Conservation (phyloP, 2,113 vertebrate species). For the Hippoglossus stenolepis region DNA sequence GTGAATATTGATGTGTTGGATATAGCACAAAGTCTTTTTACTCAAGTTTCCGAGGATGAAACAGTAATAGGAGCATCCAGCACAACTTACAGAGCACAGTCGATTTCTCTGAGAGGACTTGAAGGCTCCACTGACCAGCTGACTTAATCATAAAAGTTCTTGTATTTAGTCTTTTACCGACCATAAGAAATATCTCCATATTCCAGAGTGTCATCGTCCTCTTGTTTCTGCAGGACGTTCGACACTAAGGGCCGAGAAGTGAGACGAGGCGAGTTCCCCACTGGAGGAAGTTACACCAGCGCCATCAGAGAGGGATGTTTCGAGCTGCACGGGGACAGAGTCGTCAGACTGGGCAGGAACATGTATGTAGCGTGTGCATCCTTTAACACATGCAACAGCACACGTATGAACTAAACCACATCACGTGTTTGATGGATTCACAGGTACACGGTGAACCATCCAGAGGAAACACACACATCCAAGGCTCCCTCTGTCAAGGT, state of each 20-base stretch:
- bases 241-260: conserved; percentile 85
- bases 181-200: background rate
- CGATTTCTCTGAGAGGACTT: no score
- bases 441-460: conserved; percentile 87
- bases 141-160: background rate
- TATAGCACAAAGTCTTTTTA: no score
- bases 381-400: background rate
- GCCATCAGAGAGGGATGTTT: conserved; percentile 87
- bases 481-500: conserved; percentile 85
- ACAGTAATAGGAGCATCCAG: no score
- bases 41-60: no score
- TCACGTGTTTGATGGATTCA: conserved; percentile 16
- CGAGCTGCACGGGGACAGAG: conserved; percentile 90
- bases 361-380: conserved; percentile 83
- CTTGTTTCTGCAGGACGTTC: conserved; percentile 82
- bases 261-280: conserved; percentile 83
- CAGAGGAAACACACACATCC: conserved; percentile 85
- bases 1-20: no score
- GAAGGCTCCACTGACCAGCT: no score
- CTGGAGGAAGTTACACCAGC: conserved; percentile 84
- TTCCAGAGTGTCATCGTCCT: conserved; percentile 19
- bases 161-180: background rate
- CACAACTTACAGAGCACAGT: no score
- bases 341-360: conserved; percentile 89
- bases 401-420: background rate